Percentiles rank a stretch among this genome's conserved stretches.
Conservation (phyloP, 1,140 invertebrate species). For the Cotesia typhae region DNA sequence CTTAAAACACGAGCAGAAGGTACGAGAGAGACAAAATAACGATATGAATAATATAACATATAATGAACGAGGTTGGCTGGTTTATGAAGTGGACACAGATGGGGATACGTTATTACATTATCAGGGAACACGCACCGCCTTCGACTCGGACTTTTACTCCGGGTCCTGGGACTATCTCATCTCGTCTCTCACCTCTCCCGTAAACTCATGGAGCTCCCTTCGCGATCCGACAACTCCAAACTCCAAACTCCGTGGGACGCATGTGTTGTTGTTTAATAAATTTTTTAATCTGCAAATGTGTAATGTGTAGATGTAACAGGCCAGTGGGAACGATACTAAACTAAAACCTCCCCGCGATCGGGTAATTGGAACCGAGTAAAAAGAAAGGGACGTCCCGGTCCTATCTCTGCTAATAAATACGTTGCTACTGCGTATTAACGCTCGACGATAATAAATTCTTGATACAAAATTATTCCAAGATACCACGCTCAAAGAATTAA, state of each 20-base stretch:
- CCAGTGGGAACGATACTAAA: constrained; percentile 38
- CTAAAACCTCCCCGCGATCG: constrained; percentile 39
- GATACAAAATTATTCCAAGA: constrained; percentile 52
- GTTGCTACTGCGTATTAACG: constrained; percentile 56
- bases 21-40: not conserved
- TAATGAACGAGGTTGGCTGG: constrained; percentile 22
- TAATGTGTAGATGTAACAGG: constrained; percentile 22
- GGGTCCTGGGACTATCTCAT: constrained; percentile 20
- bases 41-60: constrained; percentile 6
- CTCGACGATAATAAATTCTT: constrained; percentile 52
- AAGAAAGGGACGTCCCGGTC: constrained; percentile 45
- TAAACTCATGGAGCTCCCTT: constrained; percentile 40
- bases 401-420: constrained; percentile 60
- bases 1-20: constrained; percentile 27
- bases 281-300: constrained; percentile 2
- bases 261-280: constrained; percentile 24
- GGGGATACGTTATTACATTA: constrained; percentile 61
- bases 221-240: not conserved
- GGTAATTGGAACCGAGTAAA: constrained; percentile 54
- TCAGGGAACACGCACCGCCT: constrained; percentile 56
- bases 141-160: constrained; percentile 11
- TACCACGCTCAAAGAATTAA: constrained; percentile 24
- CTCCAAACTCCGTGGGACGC: constrained; percentile 18
- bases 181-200: constrained; percentile 36
- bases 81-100: constrained; percentile 55